Evolutionary conservation across 2,888 invertebrate genomes (phyloP), one percentile per base, ranked within the genome.

Genomic region (Morpho achilles): DNA sequence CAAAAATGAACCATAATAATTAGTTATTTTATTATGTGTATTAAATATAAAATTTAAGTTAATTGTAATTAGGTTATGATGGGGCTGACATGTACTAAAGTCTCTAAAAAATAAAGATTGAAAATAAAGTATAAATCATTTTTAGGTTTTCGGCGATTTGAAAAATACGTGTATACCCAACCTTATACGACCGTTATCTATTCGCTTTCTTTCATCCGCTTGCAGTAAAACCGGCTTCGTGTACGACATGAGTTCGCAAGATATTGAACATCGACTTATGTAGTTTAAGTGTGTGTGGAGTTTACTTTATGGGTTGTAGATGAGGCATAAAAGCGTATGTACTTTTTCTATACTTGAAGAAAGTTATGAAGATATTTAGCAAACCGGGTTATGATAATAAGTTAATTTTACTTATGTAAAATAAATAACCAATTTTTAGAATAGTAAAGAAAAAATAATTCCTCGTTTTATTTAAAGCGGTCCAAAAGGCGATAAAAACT

Each of bases 121-220:
- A n/a, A n/a, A n/a, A n/a, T n/a, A n/a, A n/a, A n/a, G n/a, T n/a
- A n/a, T n/a, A n/a, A n/a, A n/a, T 16, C 16, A 16, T 16, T 1
- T 16, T 16, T 16, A 16, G 22, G 8, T 8, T 32, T 16, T 10
- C 7, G 41, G 45, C 5, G 47, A 53, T 47, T 47, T 39, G 40
- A 45, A 40, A 22, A 8, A 2, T 42, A 23, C n/a, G 41, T 53
- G 76, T 75, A 75, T 72, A 73, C 70, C 66, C 70, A 74, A 68
- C 74, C 69, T 75, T 69, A 62, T 71, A 65, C 72, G 78, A 79
- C 86, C 85, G 87, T 87, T 87, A 85, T 68, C 73, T 75, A 82
- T 77, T 80, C 80, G 80, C 87, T 87, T 86, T 86, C 86, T 82
- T 85, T 82, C 69, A 70, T 66, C 68, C 71, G 71, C 69, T 68